Base-by-base conservation (phyloP, 2,113 vertebrate genomes). In the Nycticorax nycticorax region DNA sequence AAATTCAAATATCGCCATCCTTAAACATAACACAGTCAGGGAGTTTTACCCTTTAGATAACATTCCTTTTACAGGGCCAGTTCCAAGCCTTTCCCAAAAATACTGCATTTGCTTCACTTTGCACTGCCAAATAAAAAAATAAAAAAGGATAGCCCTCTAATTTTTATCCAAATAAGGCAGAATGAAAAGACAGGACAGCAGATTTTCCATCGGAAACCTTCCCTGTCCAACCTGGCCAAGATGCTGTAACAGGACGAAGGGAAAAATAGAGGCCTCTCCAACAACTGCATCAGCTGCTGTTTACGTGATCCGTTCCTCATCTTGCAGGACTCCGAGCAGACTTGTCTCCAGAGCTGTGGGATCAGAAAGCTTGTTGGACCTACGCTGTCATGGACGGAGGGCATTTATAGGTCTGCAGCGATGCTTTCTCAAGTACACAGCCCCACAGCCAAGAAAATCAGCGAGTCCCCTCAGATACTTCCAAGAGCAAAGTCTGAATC, bases 151-250 rank as follows among this genome's bases (percentile, higher is more conserved):
- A 78, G 30, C 8, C 10, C 12, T 37, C 6, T 60, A 67, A 41
- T 48, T 96, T 85, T 92, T 76, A 74, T 53, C 73, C 66, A 84
- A 62, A 78, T 69, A 94, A 84, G 45, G 45, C 69, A 95, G 39
- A 92, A 69, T 30, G 22, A 78, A 86, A 94, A 39, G 33, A 84
- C 60, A 68, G 55, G 52, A 60, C 21, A 84, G 60, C 20, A 87
- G 35, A 89, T 89, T 53, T 93, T 93, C 64, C 73, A 62, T 9
- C 7, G 1, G 52, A 95, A 96, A 85, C 14, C 22, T 86, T 68
- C 64, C 30, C 22, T 45, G 45, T 32, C 48, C 76, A 89, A 68
- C 57, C 53, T 90, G 85, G 74, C 66, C 68, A 66, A 85, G 50
- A 94, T 28, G n/a, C 26, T 91, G 4, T 21, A 85, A 68, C 1